A percentile compares a stretch with the other conserved stretches of the same genome.
These are phyloP conservation scores for Puffinus mauretanicus DNA, from an alignment of 2,113 vertebrate genomes.

Conservation along the genomic window DNA sequence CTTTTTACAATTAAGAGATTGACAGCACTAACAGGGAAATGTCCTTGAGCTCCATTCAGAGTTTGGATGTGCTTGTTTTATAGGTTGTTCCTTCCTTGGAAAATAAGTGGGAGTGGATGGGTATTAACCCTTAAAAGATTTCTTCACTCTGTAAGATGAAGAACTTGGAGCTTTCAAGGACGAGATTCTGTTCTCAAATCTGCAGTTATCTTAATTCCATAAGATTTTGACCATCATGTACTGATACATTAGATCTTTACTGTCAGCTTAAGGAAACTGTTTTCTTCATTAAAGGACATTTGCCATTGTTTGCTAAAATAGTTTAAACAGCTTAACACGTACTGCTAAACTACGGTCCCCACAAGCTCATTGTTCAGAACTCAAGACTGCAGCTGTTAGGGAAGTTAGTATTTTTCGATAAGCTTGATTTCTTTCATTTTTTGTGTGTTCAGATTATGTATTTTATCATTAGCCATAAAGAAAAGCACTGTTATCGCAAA, in stretches of 20 bases:
- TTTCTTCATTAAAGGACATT: background rate
- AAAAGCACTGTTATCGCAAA: background rate
- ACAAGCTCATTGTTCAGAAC: background rate
- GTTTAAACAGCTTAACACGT: background rate
- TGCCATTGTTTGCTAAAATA: background rate
- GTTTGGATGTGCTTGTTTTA: constrained; percentile 6
- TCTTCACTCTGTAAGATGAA: background rate
- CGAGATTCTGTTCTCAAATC: background rate
- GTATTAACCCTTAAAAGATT: background rate
- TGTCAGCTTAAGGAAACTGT: background rate
- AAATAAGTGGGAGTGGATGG: background rate
- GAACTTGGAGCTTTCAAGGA: background rate
- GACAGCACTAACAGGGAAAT: background rate
- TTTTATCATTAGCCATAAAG: background rate
- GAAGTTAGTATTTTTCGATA: background rate
- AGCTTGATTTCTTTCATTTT: background rate
- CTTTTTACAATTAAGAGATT: background rate
- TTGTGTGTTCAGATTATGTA: background rate
- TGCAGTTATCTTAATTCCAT: background rate
- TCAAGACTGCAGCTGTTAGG: background rate
- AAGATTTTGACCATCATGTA: background rate
- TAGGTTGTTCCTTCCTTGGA: background rate
- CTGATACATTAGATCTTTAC: background rate
- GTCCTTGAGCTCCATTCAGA: background rate
- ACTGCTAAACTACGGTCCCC: background rate